These are phyloP conservation scores for Lophius americanus DNA, from an alignment of 2,797 vertebrate genomes.

Conservation along the genomic window DNA sequence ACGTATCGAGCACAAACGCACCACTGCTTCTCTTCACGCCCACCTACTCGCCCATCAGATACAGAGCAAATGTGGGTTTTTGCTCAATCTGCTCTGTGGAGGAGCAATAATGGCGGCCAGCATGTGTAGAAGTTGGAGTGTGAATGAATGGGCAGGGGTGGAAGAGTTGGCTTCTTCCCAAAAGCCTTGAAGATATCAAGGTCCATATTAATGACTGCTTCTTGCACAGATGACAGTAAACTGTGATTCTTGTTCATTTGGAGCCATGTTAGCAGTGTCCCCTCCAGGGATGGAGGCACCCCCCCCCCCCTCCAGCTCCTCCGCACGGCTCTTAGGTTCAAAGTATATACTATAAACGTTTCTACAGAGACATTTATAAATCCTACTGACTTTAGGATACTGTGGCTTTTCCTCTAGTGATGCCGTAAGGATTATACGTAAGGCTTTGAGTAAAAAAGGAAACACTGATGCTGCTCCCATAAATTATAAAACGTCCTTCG, in stretches of 20 bases:
- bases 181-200: constrained; percentile 22
- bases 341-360: too few species aligned
- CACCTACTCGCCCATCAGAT: constrained; percentile 6
- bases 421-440: neutral
- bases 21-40: constrained; percentile 28
- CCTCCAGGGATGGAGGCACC: neutral
- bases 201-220: constrained; percentile 25
- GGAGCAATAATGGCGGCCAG: constrained; percentile 19
- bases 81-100: constrained; percentile 5
- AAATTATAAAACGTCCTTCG: too few species aligned
- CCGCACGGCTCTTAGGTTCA: too few species aligned
- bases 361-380: neutral
- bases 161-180: constrained; percentile 32
- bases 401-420: neutral
- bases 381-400: neutral
- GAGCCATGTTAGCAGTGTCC: neutral
- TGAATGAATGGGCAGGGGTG: constrained; percentile 4
- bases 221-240: constrained; percentile 12
- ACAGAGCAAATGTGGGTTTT: too few species aligned
- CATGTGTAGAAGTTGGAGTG: constrained; percentile 17
- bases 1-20: constrained; percentile 36
- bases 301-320: too few species aligned
- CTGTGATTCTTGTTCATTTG: constrained; percentile 14
- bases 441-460: neutral
- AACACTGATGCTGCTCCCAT: too few species aligned